Base-by-base conservation (phyloP, 2,113 vertebrate genomes). In the Montifringilla adamsi region DNA sequence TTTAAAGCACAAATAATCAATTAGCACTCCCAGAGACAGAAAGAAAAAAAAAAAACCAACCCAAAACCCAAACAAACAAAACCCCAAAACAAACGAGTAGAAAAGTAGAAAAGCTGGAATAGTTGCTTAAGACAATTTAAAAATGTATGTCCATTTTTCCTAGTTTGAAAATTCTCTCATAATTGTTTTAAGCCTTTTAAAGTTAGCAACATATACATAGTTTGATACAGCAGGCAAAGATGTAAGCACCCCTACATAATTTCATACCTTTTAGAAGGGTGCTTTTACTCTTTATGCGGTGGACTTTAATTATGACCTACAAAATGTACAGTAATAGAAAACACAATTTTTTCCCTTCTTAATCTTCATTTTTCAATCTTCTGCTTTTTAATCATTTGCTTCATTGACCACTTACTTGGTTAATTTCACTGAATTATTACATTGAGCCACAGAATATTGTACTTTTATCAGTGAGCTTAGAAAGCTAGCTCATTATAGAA, bases 361-460 rank as follows among this genome's bases (percentile, higher is more conserved):
- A 95, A 95, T 95, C 90, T 95, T 95, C n/a, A 93, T 95, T 97
- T 96, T 95, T 95, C 85, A 94, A 93, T 96, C 94, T 76, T 93
- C 94, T 95, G 82, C 90, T 95, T 95, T 96, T 97, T 97, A 97
- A 97, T 97, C 95, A 97, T 97, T 95, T 97, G 96, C 96, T 97
- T 97, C 96, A 96, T 89, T 97, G 96, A 95, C 86, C 94, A 94
- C 93, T 97, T 96, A 97, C 87, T 95, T 96, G 92, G 92, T 95
- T 97, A 97, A 97, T 97, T 97, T 97, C 94, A 91, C 90, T 95
- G 95, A 97, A 96, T 96, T 97, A 95, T 95, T 93, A 77, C 59
- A 89, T 4, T 87, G 87, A 95, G 86, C 62, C 67, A 93, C 56
- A 93, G 90, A 97, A 87, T 95, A 95, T 93, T 94, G 62, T 94